Evolutionary conservation across 2,113 vertebrate species (phyloP).

Genomic region (Strix uralensis): DNA sequence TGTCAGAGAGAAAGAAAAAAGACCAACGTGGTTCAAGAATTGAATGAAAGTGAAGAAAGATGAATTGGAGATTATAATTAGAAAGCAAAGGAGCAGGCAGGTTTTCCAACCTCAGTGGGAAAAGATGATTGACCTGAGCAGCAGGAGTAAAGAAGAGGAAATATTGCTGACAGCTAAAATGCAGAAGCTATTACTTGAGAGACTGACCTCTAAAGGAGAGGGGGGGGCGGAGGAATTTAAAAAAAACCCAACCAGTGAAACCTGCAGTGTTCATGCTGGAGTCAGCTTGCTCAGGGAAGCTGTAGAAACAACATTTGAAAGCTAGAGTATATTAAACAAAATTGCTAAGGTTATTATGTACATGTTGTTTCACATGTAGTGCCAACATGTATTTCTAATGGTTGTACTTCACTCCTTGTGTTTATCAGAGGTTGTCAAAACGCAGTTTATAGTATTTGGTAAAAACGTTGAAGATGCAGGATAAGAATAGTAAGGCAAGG

Average conservation of each 20-base stretch:
- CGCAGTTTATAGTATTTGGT: background rate
- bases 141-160: constrained; percentile 52
- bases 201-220: constrained; percentile 17
- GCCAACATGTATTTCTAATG: background rate
- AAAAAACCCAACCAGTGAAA: background rate
- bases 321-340: background rate
- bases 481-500: background rate
- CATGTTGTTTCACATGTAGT: background rate
- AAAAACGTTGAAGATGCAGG: background rate
- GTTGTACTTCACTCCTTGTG: background rate
- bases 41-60: constrained; percentile 28
- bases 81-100: constrained; percentile 39
- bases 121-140: constrained; percentile 57
- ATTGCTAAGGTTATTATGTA: background rate
- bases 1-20: background rate
- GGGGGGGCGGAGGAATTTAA: background rate
- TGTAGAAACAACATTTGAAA: background rate
- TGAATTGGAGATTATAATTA: constrained; percentile 47
- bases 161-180: constrained; percentile 58
- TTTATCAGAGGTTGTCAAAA: background rate
- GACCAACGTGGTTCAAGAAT: background rate
- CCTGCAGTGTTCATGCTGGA: background rate
- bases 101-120: constrained; percentile 38
- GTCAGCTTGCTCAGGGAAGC: background rate
- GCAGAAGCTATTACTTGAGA: constrained; percentile 55